phyloP scores from a whole-genome alignment of 2,113 vertebrate genomes.

The Cynoglossus semilaevis region DNA sequence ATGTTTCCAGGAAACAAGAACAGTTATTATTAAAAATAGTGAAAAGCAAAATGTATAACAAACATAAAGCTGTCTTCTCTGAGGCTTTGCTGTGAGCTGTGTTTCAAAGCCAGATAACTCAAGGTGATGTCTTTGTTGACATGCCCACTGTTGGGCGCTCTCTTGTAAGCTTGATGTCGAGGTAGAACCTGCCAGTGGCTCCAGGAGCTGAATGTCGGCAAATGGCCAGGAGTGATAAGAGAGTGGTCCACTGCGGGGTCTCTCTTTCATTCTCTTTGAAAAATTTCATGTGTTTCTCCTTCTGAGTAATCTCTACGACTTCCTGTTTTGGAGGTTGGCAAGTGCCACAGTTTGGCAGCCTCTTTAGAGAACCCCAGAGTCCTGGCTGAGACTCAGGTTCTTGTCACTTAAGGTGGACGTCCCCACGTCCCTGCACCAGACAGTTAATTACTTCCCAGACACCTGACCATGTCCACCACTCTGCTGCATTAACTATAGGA shows the following conservation, averaged over 20 bases:
- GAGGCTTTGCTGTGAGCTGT: constrained; percentile 3
- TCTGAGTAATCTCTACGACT: constrained; percentile 33
- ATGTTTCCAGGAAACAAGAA: constrained; percentile 11
- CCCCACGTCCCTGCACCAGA: constrained; percentile 36
- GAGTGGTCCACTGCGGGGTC: constrained; percentile 49
- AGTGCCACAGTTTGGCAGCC: constrained; percentile 50
- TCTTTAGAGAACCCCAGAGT: constrained; percentile 51
- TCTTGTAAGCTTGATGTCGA: constrained; percentile 41
- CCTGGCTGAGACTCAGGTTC: constrained; percentile 49
- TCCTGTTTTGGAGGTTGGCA: constrained; percentile 48
- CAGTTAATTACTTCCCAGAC: constrained; percentile 54
- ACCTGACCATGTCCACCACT: constrained; percentile 23
- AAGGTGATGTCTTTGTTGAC: constrained; percentile 39
- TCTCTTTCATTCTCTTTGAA: constrained; percentile 42
- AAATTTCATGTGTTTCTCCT: constrained; percentile 35
- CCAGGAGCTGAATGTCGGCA: constrained; percentile 37
- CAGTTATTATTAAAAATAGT: constrained; percentile 17
- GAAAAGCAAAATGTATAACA: constrained; percentile 40
- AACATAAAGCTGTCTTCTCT: neutral
- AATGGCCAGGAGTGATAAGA: constrained; percentile 37
- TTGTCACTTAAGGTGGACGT: constrained; percentile 50
- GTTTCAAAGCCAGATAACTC: constrained; percentile 31
- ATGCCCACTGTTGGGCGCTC: constrained; percentile 47
- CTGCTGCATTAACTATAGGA: constrained; percentile 13
- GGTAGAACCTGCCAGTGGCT: constrained; percentile 17